phyloP scores from a whole-genome alignment of 2,113 vertebrate species.

The Oreochromis tanganicae region DNA sequence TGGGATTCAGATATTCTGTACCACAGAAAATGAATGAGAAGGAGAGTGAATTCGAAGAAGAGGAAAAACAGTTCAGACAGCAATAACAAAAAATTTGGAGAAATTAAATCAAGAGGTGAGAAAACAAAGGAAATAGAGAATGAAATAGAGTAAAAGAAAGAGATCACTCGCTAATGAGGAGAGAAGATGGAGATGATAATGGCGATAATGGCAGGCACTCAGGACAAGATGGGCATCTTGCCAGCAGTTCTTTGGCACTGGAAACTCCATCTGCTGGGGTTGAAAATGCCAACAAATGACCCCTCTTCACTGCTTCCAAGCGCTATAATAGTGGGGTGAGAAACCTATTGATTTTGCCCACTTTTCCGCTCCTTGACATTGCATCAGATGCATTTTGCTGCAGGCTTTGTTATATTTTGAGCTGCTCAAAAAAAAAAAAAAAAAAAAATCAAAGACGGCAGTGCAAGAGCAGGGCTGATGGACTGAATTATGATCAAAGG shows the following conservation, averaged over 20 bases:
- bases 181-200: constrained; percentile 45
- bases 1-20: constrained; percentile 87
- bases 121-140: constrained; percentile 12
- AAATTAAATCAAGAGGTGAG: neutral
- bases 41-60: neutral
- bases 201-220: constrained; percentile 38
- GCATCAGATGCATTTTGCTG: constrained; percentile 59
- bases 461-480: constrained; percentile 19
- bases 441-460: constrained; percentile 36
- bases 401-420: constrained; percentile 54
- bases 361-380: constrained; percentile 59
- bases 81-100: neutral
- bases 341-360: constrained; percentile 65
- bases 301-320: constrained; percentile 48
- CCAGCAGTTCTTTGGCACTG: constrained; percentile 58
- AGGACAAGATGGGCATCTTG: constrained; percentile 36
- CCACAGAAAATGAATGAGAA: neutral
- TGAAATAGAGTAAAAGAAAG: neutral
- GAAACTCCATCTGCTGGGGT: constrained; percentile 47
- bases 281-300: constrained; percentile 56
- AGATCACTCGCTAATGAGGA: constrained; percentile 40
- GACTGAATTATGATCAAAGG: constrained; percentile 59
- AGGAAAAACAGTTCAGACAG: neutral
- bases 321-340: constrained; percentile 34
- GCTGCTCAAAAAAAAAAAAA: neutral